These are phyloP conservation scores for Antigone vipio DNA, from an alignment of 2,113 vertebrate genomes.

Conservation along the genomic window DNA sequence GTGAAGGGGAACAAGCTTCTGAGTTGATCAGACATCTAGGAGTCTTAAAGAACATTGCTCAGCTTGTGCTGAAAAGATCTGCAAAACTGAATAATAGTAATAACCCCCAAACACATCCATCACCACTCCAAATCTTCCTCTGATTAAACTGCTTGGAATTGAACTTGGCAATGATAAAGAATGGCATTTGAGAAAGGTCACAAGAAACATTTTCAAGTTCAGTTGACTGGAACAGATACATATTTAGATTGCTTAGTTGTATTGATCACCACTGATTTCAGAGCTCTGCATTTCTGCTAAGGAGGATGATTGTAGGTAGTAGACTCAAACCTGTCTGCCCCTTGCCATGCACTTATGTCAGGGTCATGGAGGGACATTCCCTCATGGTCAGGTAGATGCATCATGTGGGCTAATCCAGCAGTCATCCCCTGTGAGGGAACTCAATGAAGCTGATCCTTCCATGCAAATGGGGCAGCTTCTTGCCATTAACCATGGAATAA, in stretches of 20 bases:
- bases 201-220: constrained; percentile 54
- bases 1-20: background rate
- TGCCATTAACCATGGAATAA: background rate
- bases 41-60: background rate
- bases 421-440: background rate
- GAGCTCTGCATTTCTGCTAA: background rate
- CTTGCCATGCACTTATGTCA: background rate
- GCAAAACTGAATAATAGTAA: background rate
- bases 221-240: constrained; percentile 30
- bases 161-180: constrained; percentile 21
- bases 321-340: background rate
- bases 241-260: background rate
- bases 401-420: background rate
- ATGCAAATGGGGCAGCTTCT: background rate
- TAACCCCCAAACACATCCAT: background rate
- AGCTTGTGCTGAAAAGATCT: background rate
- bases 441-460: background rate
- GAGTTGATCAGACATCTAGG: background rate
- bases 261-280: background rate
- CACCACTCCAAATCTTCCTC: background rate
- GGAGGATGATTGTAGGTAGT: background rate
- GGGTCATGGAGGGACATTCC: accelerated
- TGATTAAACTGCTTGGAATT: constrained; percentile 44
- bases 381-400: background rate
- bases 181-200: constrained; percentile 70